These are phyloP conservation scores for Napeogenes inachia DNA, from an alignment of 2,888 invertebrate genomes.

Conservation along the genomic window DNA sequence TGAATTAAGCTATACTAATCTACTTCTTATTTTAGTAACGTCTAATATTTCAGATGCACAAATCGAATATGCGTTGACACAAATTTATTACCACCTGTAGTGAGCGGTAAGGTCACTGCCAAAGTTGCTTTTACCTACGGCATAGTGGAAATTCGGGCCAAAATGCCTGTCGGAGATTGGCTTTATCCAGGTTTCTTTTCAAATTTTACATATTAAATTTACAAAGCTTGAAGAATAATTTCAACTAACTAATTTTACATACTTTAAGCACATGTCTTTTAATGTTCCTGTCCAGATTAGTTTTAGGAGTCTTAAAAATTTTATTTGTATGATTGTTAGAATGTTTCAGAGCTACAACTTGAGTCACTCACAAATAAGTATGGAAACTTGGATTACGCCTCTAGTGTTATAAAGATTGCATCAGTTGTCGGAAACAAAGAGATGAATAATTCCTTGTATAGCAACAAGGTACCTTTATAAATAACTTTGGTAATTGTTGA, in stretches of 20 bases:
- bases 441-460: slow-evolving; percentile 34
- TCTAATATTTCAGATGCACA: slow-evolving; percentile 25
- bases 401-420: slow-evolving; percentile 82
- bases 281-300: too few species aligned
- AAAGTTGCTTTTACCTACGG: slow-evolving; percentile 83
- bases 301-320: neutral
- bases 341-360: slow-evolving; percentile 23
- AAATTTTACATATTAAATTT: too few species aligned
- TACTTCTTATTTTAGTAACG: neutral
- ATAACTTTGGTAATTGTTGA: neutral
- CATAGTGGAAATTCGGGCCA: slow-evolving; percentile 81
- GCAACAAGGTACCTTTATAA: slow-evolving; percentile 28
- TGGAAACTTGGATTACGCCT: slow-evolving; percentile 69
- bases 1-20: neutral
- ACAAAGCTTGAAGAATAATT: too few species aligned
- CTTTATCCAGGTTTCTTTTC: slow-evolving; percentile 64
- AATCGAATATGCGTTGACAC: slow-evolving; percentile 58
- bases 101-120: slow-evolving; percentile 80
- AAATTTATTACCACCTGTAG: slow-evolving; percentile 81
- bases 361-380: slow-evolving; percentile 74
- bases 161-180: slow-evolving; percentile 85
- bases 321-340: neutral
- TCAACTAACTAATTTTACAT: too few species aligned
- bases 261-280: too few species aligned
- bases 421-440: slow-evolving; percentile 76